Evolutionary conservation across 1,140 invertebrate genomes (phyloP).

Genomic region (Palaemon carinicauda): DNA sequence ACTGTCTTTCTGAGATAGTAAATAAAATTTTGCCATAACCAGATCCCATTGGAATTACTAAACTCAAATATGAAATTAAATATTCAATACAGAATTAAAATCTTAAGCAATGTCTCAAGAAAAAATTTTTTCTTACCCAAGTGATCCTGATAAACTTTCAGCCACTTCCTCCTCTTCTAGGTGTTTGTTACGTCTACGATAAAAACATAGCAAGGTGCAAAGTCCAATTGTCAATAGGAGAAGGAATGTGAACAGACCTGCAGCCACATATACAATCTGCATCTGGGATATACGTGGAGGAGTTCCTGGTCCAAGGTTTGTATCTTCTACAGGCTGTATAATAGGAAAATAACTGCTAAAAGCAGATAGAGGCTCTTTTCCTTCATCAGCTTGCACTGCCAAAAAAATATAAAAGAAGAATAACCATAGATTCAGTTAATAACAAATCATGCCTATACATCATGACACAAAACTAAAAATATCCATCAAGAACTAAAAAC

Average conservation of each 20-base stretch:
- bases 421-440: too few relatives aligned
- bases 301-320: neutral
- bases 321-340: constrained; percentile 45
- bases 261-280: constrained; percentile 45
- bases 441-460: too few relatives aligned
- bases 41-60: too few relatives aligned
- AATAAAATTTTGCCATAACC: too few relatives aligned
- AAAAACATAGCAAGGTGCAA: constrained; percentile 44
- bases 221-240: constrained; percentile 46
- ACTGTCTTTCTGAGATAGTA: too few relatives aligned
- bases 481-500: too few relatives aligned
- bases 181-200: constrained; percentile 47
- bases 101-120: neutral
- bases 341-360: constrained; percentile 43
- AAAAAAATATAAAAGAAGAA: neutral
- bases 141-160: constrained; percentile 50
- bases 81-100: too few relatives aligned
- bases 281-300: constrained; percentile 6
- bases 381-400: constrained; percentile 9
- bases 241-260: constrained; percentile 51
- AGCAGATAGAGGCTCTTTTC: constrained; percentile 4
- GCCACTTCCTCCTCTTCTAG: constrained; percentile 50
- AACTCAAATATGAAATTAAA: too few relatives aligned
- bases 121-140: constrained; percentile 21
- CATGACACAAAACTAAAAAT: too few relatives aligned